phyloP scores from a whole-genome alignment of 92 coral and sea anemone species.

The Siderastrea radians region DNA sequence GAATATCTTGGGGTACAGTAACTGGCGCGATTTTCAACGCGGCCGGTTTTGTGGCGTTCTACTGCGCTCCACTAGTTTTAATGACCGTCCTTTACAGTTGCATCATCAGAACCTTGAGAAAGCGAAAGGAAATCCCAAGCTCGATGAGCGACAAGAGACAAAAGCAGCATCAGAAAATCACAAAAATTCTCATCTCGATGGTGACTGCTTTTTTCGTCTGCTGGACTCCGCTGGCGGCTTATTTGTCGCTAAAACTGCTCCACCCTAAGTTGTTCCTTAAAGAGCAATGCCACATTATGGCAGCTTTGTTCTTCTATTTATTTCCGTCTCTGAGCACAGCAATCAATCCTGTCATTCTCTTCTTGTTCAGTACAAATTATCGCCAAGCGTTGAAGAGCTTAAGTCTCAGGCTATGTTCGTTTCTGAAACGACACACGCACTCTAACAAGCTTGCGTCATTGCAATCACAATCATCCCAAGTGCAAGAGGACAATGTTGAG shows the following conservation, averaged over 20 bases:
- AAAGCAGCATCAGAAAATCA: conserved; percentile 34
- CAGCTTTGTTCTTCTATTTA: conserved; percentile 33
- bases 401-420: background rate
- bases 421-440: too few relatives aligned
- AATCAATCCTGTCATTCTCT: conserved; percentile 72
- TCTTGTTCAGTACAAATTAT: conserved; percentile 75
- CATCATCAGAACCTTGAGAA: conserved; percentile 32
- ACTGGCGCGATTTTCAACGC: conserved; percentile 2
- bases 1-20: conserved; percentile 8
- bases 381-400: conserved; percentile 59
- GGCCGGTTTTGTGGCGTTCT: conserved; percentile 20
- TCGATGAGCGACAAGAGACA: conserved; percentile 6
- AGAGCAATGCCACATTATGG: conserved; percentile 21
- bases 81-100: conserved; percentile 32
- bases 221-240: conserved; percentile 46
- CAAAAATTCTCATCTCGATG: conserved; percentile 19
- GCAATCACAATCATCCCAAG: background rate
- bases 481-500: background rate
- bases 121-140: background rate
- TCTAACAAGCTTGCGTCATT: background rate
- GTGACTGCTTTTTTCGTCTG: conserved; percentile 35
- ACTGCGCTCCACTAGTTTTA: conserved; percentile 18
- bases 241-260: conserved; percentile 37
- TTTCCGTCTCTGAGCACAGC: conserved; percentile 51
- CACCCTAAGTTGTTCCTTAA: conserved; percentile 1